A percentile compares a stretch with the other conserved stretches of the same genome.
Conservation (phyloP, 2,888 invertebrate genomes). For the Amphipyra berbera region DNA sequence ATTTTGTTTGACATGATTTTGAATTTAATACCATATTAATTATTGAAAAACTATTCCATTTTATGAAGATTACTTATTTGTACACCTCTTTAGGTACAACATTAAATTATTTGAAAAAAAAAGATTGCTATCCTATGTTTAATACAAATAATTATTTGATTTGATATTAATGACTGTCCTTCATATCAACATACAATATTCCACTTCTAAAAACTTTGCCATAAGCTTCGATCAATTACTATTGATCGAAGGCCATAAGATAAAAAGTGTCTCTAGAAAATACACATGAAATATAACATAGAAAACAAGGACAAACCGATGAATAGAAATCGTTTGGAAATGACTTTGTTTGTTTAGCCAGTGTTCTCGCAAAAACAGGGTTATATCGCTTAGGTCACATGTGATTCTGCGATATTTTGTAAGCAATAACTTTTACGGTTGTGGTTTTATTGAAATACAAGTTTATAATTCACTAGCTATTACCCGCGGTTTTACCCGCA, state of each 20-base stretch:
- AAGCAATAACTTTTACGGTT: background rate
- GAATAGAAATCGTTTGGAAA: slow-evolving; percentile 28
- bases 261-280: slow-evolving; percentile 9
- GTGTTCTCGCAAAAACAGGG: slow-evolving; percentile 13
- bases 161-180: too few species aligned
- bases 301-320: slow-evolving; percentile 19
- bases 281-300: slow-evolving; percentile 17
- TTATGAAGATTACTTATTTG: too few species aligned
- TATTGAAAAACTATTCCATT: too few species aligned
- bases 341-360: slow-evolving; percentile 32
- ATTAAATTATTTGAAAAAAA: too few species aligned
- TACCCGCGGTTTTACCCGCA: too few species aligned
- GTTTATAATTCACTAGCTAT: background rate
- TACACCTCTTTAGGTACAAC: too few species aligned
- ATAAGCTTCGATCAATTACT: too few species aligned
- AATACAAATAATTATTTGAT: too few species aligned
- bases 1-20: too few species aligned
- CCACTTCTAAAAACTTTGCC: background rate
- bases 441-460: slow-evolving; percentile 11
- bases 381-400: slow-evolving; percentile 2
- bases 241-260: too few species aligned
- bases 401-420: slow-evolving; percentile 12
- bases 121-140: too few species aligned
- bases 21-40: too few species aligned
- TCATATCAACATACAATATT: background rate